Base-by-base conservation (phyloP, 1,140 invertebrate species). In the Anastrepha obliqua region DNA sequence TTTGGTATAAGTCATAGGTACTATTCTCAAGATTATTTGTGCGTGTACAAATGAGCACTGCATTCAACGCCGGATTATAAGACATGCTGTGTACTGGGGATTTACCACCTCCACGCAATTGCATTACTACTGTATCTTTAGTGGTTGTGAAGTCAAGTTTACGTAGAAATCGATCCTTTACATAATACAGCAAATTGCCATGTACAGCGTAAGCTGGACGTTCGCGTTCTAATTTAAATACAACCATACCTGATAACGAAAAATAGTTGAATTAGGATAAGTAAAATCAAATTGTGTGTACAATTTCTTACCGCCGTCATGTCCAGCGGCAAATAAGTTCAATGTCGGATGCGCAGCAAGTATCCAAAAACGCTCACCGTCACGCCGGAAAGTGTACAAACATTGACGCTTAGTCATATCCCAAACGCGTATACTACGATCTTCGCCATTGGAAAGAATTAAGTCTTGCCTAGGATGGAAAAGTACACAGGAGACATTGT, bases 341-440 rank as follows among this genome's bases (percentile, higher is more conserved):
- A 97, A 94, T 39, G 95, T 97, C 0, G 97, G 97, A 95, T 99
- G 99, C 0, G 98, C 96, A 4, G 97, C 96, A 74, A 99, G 94
- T 0, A 99, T 97, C 99, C 99, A 99, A 94, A 99, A 99, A 90
- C 98, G 95, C 90, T 99, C 99, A 93, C 99, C 96, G 92, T 99
- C 99, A 85, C 99, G 95, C 13, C 98, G 94, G 94, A 99, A 99
- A 5, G 98, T 99, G 90, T 99, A 97, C 13, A 99, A 94, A 91
- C 98, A 99, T n/a, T 97, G 98, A 59, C 99, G 95, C 94, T 99
- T 99, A 17, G 97, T 97, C 97, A 99, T 98, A 93, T 99, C 99
- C 99, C 99, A 99, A 2, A 99, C 98, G 7, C 99, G 94, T 90
- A 99, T 99, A 91, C 97, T 98, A 93, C 98, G 99, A 94, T 99